These are phyloP conservation scores for Bos javanicus DNA, from an alignment of 2,113 vertebrate genomes.

Conservation along the genomic window DNA sequence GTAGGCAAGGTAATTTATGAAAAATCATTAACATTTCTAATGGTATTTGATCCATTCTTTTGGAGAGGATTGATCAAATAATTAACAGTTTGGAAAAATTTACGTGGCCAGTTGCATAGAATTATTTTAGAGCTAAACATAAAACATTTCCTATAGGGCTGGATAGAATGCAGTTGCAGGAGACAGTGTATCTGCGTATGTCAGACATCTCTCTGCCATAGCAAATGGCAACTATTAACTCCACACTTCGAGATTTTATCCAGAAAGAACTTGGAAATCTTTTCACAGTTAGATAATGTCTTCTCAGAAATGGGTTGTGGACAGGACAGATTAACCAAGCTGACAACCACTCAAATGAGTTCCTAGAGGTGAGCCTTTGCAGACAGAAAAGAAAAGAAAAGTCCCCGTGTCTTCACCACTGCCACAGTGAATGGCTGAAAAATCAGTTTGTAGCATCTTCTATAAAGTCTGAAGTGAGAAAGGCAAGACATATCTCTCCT, in stretches of 20 bases:
- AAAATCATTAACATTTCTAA: slow-evolving; percentile 51
- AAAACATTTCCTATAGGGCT: background rate
- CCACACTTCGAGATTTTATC: slow-evolving; percentile 42
- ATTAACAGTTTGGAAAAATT: slow-evolving; percentile 55
- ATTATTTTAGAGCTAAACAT: slow-evolving; percentile 49
- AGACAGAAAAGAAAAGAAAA: slow-evolving; percentile 23
- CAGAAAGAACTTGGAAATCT: slow-evolving; percentile 48
- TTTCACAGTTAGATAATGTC: slow-evolving; percentile 33
- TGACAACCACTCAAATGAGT: slow-evolving; percentile 23
- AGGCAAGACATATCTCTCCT: background rate
- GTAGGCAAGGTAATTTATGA: slow-evolving; percentile 46
- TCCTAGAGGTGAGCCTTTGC: background rate
- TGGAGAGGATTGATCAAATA: slow-evolving; percentile 46
- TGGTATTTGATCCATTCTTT: slow-evolving; percentile 34
- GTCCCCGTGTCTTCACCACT: background rate
- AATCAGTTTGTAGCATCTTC: background rate
- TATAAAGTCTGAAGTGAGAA: background rate
- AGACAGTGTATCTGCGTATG: background rate
- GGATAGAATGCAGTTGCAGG: background rate
- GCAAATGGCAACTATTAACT: slow-evolving; percentile 47
- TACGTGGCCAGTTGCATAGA: background rate
- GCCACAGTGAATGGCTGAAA: background rate
- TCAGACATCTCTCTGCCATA: background rate
- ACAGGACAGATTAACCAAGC: slow-evolving; percentile 32
- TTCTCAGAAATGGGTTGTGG: slow-evolving; percentile 20